These are phyloP conservation scores for Marasmarcha lunaedactyla DNA, from an alignment of 2,888 invertebrate species.

Conservation along the genomic window DNA sequence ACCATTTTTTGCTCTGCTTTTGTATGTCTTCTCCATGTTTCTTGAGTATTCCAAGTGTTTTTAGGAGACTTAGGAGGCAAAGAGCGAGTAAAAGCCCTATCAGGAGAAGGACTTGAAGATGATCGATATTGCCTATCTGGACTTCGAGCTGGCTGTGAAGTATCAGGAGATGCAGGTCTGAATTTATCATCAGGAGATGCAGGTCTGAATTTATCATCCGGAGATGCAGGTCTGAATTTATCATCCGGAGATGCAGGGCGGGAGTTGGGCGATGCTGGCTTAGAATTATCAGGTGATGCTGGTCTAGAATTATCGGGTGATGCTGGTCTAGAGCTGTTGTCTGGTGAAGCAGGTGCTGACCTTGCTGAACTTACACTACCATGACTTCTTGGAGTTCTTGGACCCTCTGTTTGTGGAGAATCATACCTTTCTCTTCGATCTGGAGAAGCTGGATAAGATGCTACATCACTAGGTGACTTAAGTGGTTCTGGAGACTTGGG, in stretches of 20 bases:
- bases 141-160: conserved; percentile 30
- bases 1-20: conserved; percentile 63
- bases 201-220: conserved; percentile 43
- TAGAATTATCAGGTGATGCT: conserved; percentile 39
- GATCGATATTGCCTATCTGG: conserved; percentile 25
- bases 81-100: conserved; percentile 26
- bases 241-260: conserved; percentile 29
- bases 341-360: conserved; percentile 38
- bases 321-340: conserved; percentile 27
- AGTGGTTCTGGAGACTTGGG: conserved; percentile 60
- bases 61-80: conserved; percentile 22
- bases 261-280: conserved; percentile 28
- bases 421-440: conserved; percentile 35
- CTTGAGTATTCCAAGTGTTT: conserved; percentile 50
- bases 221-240: conserved; percentile 39
- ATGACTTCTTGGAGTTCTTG: conserved; percentile 49
- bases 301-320: conserved; percentile 34
- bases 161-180: conserved; percentile 42
- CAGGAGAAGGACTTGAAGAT: conserved; percentile 46
- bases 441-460: conserved; percentile 36
- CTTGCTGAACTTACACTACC: conserved; percentile 34
- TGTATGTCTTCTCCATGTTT: conserved; percentile 54
- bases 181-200: conserved; percentile 28
- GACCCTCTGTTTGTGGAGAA: conserved; percentile 35
- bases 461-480: conserved; percentile 47